These are phyloP conservation scores for Dermolepida albohirtum DNA, from an alignment of 2,888 invertebrate species.

Conservation along the genomic window DNA sequence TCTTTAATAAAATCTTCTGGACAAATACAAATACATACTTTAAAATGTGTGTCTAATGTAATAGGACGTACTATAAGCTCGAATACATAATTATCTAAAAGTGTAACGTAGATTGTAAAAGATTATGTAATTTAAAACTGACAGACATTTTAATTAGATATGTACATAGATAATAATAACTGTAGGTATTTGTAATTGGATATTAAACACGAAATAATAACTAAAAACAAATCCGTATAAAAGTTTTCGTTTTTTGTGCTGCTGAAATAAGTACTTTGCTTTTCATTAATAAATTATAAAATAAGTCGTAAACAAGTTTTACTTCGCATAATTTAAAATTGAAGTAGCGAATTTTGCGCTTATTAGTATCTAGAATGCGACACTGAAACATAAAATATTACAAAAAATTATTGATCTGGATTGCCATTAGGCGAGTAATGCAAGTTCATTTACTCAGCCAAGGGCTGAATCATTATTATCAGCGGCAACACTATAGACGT, in stretches of 20 bases:
- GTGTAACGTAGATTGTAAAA: no score
- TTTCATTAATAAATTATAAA: background rate
- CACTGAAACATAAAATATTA: conserved; percentile 4
- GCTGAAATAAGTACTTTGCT: background rate
- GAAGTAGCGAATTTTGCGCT: conserved; percentile 5
- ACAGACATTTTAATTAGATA: conserved; percentile 19
- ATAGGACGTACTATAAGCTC: no score
- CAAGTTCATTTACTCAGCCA: conserved; percentile 21
- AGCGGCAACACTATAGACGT: conserved; percentile 33
- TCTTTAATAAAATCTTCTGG: no score
- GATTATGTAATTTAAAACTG: no score
- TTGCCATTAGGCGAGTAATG: conserved; percentile 18
- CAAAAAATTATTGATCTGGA: conserved; percentile 15
- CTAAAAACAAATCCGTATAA: conserved; percentile 21
- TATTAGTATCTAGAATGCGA: conserved; percentile 9
- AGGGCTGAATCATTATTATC: conserved; percentile 22
- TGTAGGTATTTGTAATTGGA: conserved; percentile 23
- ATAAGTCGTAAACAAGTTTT: conserved; percentile 27
- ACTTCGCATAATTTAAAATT: conserved; percentile 10
- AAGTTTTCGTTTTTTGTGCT: conserved; percentile 4
- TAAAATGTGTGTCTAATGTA: no score
- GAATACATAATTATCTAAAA: no score
- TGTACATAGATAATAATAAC: conserved; percentile 21
- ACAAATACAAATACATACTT: no score
- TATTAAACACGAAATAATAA: conserved; percentile 18